Conservation (phyloP, 2,797 vertebrate species). For the Scolopax bukidnonensis region DNA sequence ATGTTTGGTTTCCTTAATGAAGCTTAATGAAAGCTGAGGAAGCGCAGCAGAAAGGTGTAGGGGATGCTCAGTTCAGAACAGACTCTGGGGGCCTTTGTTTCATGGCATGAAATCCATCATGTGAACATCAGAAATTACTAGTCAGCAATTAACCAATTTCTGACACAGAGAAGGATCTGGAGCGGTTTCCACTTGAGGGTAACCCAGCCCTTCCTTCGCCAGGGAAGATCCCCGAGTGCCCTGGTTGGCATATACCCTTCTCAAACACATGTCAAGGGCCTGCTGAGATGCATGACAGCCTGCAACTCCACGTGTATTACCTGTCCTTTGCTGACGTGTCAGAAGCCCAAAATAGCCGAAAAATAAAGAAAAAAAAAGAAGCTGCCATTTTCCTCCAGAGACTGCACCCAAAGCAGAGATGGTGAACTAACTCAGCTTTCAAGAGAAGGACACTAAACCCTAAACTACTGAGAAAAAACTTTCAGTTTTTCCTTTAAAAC, state of each 20-base stretch:
- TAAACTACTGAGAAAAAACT: neutral
- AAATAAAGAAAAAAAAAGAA: neutral
- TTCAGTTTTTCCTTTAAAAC: neutral
- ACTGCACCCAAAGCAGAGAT: neutral
- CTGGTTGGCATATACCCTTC: neutral
- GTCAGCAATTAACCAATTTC: neutral
- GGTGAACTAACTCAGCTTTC: neutral
- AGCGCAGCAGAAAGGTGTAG: neutral
- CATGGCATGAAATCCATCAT: neutral
- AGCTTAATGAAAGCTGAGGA: neutral
- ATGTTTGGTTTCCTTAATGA: neutral
- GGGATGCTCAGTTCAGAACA: neutral
- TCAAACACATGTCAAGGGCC: neutral
- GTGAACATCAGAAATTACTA: neutral
- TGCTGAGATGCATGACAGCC: neutral
- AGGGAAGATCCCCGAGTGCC: neutral
- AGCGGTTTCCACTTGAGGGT: neutral
- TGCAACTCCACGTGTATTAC: neutral
- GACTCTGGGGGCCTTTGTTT: neutral
- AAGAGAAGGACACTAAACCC: neutral
- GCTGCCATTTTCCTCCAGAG: neutral
- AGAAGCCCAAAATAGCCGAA: neutral
- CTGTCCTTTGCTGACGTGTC: neutral
- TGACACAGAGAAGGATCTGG: neutral
- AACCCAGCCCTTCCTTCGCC: neutral